These are phyloP conservation scores for Uromys caudimaculatus DNA, from an alignment of 2,797 vertebrate genomes.

Conservation along the genomic window DNA sequence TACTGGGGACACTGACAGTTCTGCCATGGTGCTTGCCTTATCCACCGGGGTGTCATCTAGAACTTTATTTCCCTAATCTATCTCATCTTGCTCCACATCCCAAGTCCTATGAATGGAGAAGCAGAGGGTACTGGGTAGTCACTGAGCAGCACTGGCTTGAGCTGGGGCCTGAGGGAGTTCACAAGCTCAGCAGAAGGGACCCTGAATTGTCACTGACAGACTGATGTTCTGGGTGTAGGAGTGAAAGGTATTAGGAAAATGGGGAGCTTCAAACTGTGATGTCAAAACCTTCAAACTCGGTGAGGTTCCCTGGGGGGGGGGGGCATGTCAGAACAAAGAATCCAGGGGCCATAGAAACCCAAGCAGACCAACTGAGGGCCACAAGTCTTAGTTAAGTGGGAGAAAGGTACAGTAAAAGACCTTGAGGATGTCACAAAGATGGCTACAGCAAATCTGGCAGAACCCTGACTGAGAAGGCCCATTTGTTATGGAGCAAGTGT, in stretches of 20 bases:
- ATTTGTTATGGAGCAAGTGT: background rate
- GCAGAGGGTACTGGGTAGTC: background rate
- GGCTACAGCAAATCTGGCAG: background rate
- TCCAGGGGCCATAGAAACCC: rapidly evolving
- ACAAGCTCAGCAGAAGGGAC: background rate
- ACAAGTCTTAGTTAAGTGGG: background rate
- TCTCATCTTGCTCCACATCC: background rate
- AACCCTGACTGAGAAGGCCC: background rate
- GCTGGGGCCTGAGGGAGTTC: background rate
- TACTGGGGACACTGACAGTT: background rate
- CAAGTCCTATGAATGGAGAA: background rate
- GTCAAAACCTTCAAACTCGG: background rate
- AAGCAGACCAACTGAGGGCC: too few relatives aligned
- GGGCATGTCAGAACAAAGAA: background rate
- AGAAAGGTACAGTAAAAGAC: background rate
- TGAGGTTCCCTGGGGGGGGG: background rate
- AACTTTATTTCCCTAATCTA: background rate
- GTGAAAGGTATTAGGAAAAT: rapidly evolving
- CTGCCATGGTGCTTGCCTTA: background rate
- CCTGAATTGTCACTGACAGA: rapidly evolving
- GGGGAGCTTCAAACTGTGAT: background rate
- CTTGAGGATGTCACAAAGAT: background rate
- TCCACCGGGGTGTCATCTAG: background rate
- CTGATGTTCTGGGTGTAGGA: background rate
- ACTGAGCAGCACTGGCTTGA: background rate